These are phyloP conservation scores for Argyresthia goedartella DNA, from an alignment of 2,888 invertebrate genomes.

Conservation along the genomic window DNA sequence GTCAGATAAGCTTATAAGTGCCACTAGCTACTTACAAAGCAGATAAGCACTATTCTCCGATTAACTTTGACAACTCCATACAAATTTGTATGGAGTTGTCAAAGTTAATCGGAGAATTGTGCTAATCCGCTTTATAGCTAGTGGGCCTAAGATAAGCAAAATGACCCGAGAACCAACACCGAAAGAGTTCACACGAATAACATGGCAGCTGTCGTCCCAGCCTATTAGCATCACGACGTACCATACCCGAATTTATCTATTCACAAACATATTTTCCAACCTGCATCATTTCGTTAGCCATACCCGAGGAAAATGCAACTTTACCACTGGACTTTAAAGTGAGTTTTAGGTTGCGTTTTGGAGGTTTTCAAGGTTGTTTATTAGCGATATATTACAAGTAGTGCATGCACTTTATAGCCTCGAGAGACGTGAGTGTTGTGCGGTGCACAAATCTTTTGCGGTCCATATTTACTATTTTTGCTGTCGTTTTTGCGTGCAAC, in stretches of 20 bases:
- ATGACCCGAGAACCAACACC: no score
- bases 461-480: constrained; percentile 33
- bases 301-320: constrained; percentile 16
- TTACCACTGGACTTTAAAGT: constrained; percentile 15
- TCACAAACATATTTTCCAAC: constrained; percentile 33
- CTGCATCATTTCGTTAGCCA: constrained; percentile 30
- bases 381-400: constrained; percentile 40
- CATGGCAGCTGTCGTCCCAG: constrained; percentile 21
- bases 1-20: no score
- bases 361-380: constrained; percentile 26
- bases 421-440: constrained; percentile 11
- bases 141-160: no score
- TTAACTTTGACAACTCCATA: no score
- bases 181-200: constrained; percentile 20
- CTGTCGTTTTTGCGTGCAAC: background rate
- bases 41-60: no score
- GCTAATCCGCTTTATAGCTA: no score
- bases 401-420: constrained; percentile 37
- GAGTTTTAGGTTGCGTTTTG: constrained; percentile 11
- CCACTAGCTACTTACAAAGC: no score
- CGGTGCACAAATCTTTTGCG: constrained; percentile 33
- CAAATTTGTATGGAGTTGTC: no score
- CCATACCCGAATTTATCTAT: constrained; percentile 30
- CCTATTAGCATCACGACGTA: constrained; percentile 22
- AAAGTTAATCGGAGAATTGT: no score